A percentile compares a stretch with the other conserved stretches of the same genome.
Evolutionary conservation across 2,113 vertebrate genomes (phyloP).

Genomic region (Hemichromis elongatus): DNA sequence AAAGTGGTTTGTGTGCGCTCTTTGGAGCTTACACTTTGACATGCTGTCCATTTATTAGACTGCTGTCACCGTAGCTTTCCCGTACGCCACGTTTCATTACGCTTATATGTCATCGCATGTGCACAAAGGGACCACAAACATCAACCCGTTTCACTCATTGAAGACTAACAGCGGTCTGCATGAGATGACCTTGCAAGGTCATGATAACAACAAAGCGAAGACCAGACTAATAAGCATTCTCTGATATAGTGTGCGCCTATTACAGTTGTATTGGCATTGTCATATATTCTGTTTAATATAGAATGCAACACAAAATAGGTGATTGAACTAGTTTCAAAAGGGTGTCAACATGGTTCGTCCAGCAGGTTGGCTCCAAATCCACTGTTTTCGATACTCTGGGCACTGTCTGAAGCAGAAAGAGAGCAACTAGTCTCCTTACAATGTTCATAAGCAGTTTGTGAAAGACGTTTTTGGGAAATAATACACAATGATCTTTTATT

Average conservation of each 20-base stretch:
- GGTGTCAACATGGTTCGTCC: background rate
- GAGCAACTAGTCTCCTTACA: background rate
- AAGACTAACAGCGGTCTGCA: background rate
- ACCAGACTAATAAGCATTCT: background rate
- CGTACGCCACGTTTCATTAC: background rate
- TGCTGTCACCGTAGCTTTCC: background rate
- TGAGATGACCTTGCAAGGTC: constrained; percentile 9
- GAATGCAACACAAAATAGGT: background rate
- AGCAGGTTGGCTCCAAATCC: no score
- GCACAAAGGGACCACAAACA: background rate
- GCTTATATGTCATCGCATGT: background rate
- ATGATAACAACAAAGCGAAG: background rate
- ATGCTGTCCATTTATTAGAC: background rate
- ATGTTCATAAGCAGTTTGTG: background rate
- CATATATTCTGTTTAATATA: background rate
- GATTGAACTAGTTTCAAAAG: background rate
- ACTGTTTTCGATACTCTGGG: background rate
- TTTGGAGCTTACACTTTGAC: background rate
- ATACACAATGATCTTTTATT: background rate
- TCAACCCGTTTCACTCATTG: background rate
- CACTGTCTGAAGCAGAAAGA: background rate
- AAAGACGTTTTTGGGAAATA: background rate
- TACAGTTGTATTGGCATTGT: background rate
- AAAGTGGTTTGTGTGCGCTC: background rate
- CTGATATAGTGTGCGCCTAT: rapidly evolving